These are phyloP conservation scores for Microplitis deprimator DNA, from an alignment of 2,888 invertebrate genomes.

Conservation along the genomic window DNA sequence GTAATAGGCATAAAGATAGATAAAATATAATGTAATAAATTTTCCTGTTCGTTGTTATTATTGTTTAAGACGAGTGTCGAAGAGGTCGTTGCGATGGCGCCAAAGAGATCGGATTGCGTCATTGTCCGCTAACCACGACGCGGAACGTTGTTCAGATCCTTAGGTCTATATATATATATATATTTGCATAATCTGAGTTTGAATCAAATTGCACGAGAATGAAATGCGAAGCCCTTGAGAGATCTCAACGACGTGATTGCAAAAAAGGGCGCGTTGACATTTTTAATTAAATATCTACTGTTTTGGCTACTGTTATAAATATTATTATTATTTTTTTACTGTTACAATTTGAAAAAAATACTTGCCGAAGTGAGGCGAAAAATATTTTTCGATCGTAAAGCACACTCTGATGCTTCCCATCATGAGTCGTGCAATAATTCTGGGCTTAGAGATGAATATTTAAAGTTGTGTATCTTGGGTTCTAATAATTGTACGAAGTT, in stretches of 20 bases:
- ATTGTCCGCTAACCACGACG: constrained; percentile 45
- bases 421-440: too few relatives aligned
- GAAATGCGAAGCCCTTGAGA: constrained; percentile 1
- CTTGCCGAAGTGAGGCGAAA: too few relatives aligned
- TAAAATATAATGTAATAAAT: not conserved
- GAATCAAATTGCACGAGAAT: constrained; percentile 28
- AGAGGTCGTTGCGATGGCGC: constrained; percentile 46
- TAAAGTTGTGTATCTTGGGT: too few relatives aligned
- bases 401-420: too few relatives aligned
- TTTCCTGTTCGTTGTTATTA: not conserved
- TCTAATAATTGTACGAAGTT: too few relatives aligned
- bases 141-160: not conserved
- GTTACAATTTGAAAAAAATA: not conserved
- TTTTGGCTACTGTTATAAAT: not conserved
- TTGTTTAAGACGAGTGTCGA: not conserved
- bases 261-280: constrained; percentile 4
- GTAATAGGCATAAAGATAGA: not conserved
- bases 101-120: constrained; percentile 50
- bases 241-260: not conserved
- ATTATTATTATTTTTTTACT: not conserved
- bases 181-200: constrained; percentile 29
- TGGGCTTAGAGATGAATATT: too few relatives aligned
- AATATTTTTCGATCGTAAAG: too few relatives aligned
- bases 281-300: not conserved
- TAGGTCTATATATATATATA: not conserved